Conservation (phyloP, 1,140 invertebrate genomes). For the Drosophila lowei region DNA sequence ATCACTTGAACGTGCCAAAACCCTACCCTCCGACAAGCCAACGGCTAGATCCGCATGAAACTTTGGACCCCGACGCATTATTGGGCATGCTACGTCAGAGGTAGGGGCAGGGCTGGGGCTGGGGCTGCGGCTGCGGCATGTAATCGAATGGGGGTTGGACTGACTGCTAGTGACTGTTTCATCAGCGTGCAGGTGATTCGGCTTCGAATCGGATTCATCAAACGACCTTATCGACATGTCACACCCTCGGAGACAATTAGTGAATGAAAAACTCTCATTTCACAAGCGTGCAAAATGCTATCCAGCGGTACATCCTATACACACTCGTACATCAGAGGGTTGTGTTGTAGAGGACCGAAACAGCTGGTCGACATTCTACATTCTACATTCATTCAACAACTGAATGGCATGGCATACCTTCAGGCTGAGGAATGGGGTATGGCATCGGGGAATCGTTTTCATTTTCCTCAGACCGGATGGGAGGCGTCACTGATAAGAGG, state of each 20-base stretch:
- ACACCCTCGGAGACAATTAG: constrained; percentile 24
- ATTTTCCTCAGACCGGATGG: constrained; percentile 8
- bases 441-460: background rate
- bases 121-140: constrained; percentile 1
- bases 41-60: constrained; percentile 1
- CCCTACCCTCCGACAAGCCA: no score
- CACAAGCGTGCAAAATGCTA: constrained; percentile 5
- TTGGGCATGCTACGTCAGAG: constrained; percentile 23
- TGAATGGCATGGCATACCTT: constrained; percentile 20
- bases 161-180: no score
- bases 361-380: no score
- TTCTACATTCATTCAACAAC: no score
- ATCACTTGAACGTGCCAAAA: constrained; percentile 27
- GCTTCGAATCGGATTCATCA: constrained; percentile 40
- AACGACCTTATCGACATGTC: constrained; percentile 39
- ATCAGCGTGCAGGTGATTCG: constrained; percentile 37
- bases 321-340: no score
- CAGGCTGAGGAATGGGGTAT: constrained; percentile 3
- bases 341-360: no score
- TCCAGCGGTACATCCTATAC: no score
- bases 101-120: constrained; percentile 6
- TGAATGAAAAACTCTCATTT: constrained; percentile 38
- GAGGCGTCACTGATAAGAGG: constrained; percentile 30
- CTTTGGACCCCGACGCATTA: constrained; percentile 16
- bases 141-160: constrained; percentile 5